Evolutionary conservation across 2,113 vertebrate species (phyloP), one percentile per base, ranked within the genome.

Genomic region (Cyprinodon brontotheroides): DNA sequence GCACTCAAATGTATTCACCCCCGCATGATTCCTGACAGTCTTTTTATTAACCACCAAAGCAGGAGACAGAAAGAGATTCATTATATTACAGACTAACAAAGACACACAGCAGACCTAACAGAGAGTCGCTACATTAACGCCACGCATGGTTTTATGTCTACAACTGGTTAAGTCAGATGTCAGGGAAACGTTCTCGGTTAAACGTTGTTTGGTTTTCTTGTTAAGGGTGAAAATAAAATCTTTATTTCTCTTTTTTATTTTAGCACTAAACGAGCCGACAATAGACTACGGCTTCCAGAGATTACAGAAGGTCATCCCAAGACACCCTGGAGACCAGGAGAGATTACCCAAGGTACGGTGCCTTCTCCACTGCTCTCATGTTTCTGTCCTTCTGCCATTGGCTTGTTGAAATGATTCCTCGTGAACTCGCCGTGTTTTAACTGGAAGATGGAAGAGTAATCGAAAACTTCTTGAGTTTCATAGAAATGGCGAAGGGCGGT

Each of bases 201-300:
- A 87, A 81, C 80, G 75, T 48, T 47, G 60, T 29, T 29, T 74
- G 70, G 74, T 84, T 79, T 89, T 71, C 76, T 88, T 48, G 74
- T 75, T 71, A 71, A 75, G 74, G 75, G 78, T 86, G 72, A 60
- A 78, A 64, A 68, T 74, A 74, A 81, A 78, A 53, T n/a, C 4
- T 47, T 37, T 84, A 36, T 48, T 53, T 47, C 11, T 86, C 13
- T 85, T 41, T 68, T 62, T 78, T 85, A 85, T 91, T 91, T 82
- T 89, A 98, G 97, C 97, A 36, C 95, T 98, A 89, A 98, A 98
- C 0, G 97, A 98, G 87, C 97, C 97, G 79, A 99, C 97, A 92
- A 99, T 99, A 86, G 97, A 98, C 93, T 99, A 99, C 11, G 97
- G 97, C 86, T 99, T 98, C 88, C 98, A 99, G 92, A 95, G 98